Base-by-base conservation (phyloP, 2,888 invertebrate genomes). In the Mythimna vitellina region DNA sequence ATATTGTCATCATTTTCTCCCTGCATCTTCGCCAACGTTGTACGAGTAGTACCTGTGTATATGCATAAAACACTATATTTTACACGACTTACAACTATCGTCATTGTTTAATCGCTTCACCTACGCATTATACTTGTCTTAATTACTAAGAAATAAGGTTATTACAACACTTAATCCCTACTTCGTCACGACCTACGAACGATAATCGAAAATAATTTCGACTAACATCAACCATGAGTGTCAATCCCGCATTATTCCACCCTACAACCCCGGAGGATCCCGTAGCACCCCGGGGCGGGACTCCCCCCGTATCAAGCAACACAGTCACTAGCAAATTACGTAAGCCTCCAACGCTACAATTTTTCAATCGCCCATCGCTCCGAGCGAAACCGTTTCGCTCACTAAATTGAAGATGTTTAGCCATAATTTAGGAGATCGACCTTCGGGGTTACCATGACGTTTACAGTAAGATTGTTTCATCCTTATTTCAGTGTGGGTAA, bases 361-460 rank as follows among this genome's bases (percentile, higher is more conserved):
- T 95, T 95, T 95, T 95, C 95, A 95, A 95, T 95, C 92, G 90
- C 82, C 80, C 85, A 90, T 89, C 90, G 93, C 95, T 92, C 78
- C 73, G 77, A 92, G 95, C 93, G 79, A 88, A 83, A 89, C 89
- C 88, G 86, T 89, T 88, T 86, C 78, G 70, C 84, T 87, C 87
- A 82, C 86, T 87, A 92, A 92, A 94, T 92, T 92, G 91, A 87
- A 84, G 86, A 90, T 92, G 90, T 91, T 94, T 92, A 92, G 89
- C 88, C 89, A 91, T 92, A 89, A 92, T 93, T 92, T 90, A 88
- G 80, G 73, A 86, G 84, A 89, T 87, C 82, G 78, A 68, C 80
- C 83, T n/a, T n/a, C n/a, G n/a, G n/a, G n/a, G n/a, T n/a, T n/a
- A n/a, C n/a, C n/a, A n/a, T n/a, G n/a, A n/a, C n/a, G n/a, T n/a